These are phyloP conservation scores for Diarsia mendica DNA, from an alignment of 2,888 invertebrate genomes.

Conservation along the genomic window DNA sequence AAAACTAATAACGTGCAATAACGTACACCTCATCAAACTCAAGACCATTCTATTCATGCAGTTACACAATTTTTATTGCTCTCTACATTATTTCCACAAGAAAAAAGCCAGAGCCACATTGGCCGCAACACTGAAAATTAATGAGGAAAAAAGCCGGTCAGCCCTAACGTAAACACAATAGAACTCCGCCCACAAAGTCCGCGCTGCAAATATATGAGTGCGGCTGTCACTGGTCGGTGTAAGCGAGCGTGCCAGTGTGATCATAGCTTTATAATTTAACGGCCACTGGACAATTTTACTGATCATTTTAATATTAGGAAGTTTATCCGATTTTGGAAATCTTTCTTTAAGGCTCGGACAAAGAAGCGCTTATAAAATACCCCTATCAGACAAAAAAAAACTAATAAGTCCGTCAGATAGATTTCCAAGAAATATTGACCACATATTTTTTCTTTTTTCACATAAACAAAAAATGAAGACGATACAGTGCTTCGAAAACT, in stretches of 20 bases:
- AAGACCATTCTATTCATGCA: conserved; percentile 27
- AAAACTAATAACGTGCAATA: not conserved
- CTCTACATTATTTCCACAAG: conserved; percentile 18
- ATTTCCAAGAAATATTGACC: too few species aligned
- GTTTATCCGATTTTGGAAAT: not conserved
- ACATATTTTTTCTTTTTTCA: too few species aligned
- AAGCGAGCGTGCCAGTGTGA: conserved; percentile 63
- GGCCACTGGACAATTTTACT: conserved; percentile 12
- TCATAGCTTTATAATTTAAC: conserved; percentile 65
- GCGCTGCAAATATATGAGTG: conserved; percentile 75
- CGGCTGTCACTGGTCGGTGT: conserved; percentile 69
- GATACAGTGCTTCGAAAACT: too few species aligned
- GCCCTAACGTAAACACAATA: conserved; percentile 74
- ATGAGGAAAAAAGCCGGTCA: conserved; percentile 42
- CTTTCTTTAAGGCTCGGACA: not conserved
- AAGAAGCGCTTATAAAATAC: not conserved
- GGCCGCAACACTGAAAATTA: conserved; percentile 38
- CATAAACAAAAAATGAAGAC: too few species aligned
- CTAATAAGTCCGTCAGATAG: too few species aligned
- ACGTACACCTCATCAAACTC: conserved; percentile 2
- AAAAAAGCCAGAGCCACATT: conserved; percentile 14
- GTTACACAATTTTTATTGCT: conserved; percentile 6
- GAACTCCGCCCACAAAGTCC: conserved; percentile 77
- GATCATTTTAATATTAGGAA: not conserved
- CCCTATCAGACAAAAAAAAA: too few species aligned